Conservation (phyloP, 64 coral and sea anemone genomes). For the Acropora yongei region DNA sequence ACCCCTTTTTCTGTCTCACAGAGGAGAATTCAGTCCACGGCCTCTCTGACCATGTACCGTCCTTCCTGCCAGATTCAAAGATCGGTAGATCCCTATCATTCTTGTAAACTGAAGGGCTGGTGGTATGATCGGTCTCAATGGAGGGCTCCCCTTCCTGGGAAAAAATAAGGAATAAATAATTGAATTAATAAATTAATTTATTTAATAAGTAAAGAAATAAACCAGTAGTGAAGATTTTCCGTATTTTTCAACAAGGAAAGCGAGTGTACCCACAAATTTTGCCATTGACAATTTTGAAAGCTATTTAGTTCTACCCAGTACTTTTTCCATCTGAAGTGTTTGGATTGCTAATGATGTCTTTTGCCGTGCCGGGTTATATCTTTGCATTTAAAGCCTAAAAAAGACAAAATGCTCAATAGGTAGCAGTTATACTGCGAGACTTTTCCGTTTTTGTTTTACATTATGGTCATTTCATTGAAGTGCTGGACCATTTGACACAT, state of each 20-base stretch:
- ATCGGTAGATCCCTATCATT: slow-evolving; percentile 22
- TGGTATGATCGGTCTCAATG: neutral
- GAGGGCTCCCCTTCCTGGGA: neutral
- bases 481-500: neutral
- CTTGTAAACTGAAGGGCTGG: neutral
- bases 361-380: neutral
- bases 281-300: neutral
- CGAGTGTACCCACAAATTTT: neutral
- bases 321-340: too few species aligned
- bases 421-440: neutral
- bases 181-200: neutral
- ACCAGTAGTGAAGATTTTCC: neutral
- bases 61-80: slow-evolving; percentile 12
- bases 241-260: neutral
- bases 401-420: neutral
- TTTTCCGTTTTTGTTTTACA: neutral
- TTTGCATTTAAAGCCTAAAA: neutral
- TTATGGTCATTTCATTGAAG: neutral
- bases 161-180: too few species aligned
- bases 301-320: neutral
- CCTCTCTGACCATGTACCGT: slow-evolving; percentile 33
- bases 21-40: neutral
- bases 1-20: neutral
- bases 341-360: neutral
- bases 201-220: neutral